Evolutionary conservation across 2,888 invertebrate species (phyloP), one percentile per base, ranked within the genome.

Genomic region (Ernsta delagoae): DNA sequence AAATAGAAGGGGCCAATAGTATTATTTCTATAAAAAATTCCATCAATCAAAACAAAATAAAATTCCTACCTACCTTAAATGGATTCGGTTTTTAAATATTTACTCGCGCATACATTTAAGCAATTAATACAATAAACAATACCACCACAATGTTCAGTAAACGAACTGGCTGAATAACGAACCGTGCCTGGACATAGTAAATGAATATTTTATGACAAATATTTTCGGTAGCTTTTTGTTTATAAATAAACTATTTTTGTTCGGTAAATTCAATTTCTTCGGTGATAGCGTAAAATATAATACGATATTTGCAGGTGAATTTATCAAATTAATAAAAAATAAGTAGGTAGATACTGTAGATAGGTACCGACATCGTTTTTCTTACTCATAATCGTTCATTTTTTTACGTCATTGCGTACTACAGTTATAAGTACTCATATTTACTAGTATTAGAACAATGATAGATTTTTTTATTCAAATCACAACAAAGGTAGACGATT

Each of bases 51-150:
- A 43, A 43, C 3, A 43, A 43, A 11, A 43, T 2, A 11, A 9
- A 43, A 11, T n/a, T n/a, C n/a, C n/a, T n/a, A n/a, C n/a, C n/a
- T n/a, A n/a, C n/a, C 43, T 9, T 43, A 43, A 43, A 43, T 43
- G 3, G 11, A 11, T 43, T 43, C 43, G 7, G 9, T 43, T 43
- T 56, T 34, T 56, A 56, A 61, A 61, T 50, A 50, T 50, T 36
- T 50, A 12, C 16, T 3, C n/a, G 36, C 31, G 43, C 56, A 60
- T 53, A 66, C 59, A 60, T 54, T 66, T 66, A 60, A 66, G 12
- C 60, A 66, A 67, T 67, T 67, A 60, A 67, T 67, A 61, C 61
- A 67, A 61, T 61, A 67, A 67, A 67, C 54, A 61, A 36, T 59
- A 53, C 50, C 36, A 60, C 66, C 56, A 61, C 67, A 61, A 48